A percentile compares a stretch with the other conserved stretches of the same genome.
Conservation (phyloP, 23 tunicate species). For the Phallusia fumigata region DNA sequence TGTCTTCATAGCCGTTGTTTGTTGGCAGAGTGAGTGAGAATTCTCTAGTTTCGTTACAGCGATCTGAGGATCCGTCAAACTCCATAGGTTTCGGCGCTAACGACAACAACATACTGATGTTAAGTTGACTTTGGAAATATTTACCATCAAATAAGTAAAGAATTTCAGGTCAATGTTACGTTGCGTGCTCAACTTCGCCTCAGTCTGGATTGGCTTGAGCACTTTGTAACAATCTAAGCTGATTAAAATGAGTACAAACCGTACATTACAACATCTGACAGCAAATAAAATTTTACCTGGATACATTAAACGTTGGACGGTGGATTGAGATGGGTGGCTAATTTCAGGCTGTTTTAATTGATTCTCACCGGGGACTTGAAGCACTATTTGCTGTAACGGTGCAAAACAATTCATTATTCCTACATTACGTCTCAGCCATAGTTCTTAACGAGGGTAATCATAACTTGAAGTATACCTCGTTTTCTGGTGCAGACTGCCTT, state of each 20-base stretch:
- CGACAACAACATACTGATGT: neutral
- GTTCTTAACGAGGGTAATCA: too few relatives aligned
- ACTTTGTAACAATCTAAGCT: too few relatives aligned
- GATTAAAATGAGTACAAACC: too few relatives aligned
- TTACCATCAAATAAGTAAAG: too few relatives aligned
- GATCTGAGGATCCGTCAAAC: neutral
- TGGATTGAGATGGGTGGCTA: conserved; percentile 35
- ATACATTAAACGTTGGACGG: conserved; percentile 33
- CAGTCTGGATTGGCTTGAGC: too few relatives aligned
- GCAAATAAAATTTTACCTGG: neutral
- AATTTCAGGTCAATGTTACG: too few relatives aligned
- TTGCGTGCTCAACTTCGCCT: too few relatives aligned
- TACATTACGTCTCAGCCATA: too few relatives aligned
- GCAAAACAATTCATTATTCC: too few relatives aligned
- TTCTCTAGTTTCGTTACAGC: neutral
- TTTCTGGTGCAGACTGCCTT: neutral
- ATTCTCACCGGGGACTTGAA: neutral
- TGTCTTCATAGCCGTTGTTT: neutral
- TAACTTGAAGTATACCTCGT: neutral
- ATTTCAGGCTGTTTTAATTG: neutral
- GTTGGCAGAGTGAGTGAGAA: neutral
- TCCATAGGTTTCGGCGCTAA: neutral
- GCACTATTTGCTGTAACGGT: too few relatives aligned
- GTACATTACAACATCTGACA: too few relatives aligned
- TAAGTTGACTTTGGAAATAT: too few relatives aligned